Conservation (phyloP, 2,113 vertebrate genomes). For the Anthoscopus minutus region DNA sequence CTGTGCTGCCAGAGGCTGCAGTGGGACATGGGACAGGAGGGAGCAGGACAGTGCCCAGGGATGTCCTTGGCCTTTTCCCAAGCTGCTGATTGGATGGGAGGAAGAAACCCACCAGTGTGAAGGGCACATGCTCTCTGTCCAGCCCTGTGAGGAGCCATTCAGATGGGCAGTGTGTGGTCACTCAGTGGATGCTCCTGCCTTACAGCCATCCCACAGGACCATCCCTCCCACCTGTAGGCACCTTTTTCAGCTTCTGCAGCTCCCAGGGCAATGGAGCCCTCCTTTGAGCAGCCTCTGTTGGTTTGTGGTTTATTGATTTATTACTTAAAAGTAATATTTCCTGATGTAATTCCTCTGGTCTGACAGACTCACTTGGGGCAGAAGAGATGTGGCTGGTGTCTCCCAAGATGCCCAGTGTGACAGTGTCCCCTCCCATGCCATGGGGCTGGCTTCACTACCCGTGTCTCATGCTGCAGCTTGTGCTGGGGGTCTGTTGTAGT, state of each 20-base stretch:
- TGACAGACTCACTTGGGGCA: not conserved
- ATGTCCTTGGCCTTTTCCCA: not conserved
- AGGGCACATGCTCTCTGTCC: rapidly evolving
- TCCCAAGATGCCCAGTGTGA: not conserved
- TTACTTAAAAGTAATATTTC: not conserved
- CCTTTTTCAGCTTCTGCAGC: not conserved
- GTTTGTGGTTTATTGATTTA: not conserved
- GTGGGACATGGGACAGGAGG: not conserved
- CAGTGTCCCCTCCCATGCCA: rapidly evolving
- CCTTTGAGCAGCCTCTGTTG: not conserved
- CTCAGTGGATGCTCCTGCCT: not conserved
- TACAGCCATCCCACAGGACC: not conserved
- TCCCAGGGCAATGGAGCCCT: not conserved
- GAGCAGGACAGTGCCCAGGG: not conserved
- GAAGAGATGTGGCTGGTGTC: not conserved
- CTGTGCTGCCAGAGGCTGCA: not conserved
- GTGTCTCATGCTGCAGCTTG: not conserved
- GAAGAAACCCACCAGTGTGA: rapidly evolving
- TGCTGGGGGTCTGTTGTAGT: not conserved
- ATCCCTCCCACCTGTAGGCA: not conserved
- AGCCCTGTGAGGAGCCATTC: not conserved
- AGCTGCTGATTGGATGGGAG: not conserved
- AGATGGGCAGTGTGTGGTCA: not conserved
- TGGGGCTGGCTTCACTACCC: not conserved
- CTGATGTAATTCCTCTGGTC: not conserved